Conservation (phyloP, 1,140 invertebrate species). For the Lycorma delicatula region DNA sequence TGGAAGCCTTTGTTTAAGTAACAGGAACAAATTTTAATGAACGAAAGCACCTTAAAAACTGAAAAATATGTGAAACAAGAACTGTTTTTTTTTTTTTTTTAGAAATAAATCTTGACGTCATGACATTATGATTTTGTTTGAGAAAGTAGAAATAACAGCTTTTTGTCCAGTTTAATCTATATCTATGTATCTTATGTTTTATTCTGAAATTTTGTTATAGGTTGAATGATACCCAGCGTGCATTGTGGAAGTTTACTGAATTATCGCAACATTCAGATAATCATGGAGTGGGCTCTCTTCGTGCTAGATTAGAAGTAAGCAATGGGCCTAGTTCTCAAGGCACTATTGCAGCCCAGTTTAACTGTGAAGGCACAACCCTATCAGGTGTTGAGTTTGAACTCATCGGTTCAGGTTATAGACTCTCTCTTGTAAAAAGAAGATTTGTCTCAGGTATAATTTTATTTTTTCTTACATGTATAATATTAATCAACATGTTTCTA, state of each 20-base stretch:
- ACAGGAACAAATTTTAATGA: too few species aligned
- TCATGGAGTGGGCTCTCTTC: conserved; percentile 77
- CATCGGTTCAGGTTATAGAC: conserved; percentile 75
- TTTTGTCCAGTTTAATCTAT: neutral
- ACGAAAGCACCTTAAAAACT: too few species aligned
- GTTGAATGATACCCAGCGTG: conserved; percentile 68
- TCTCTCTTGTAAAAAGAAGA: conserved; percentile 87
- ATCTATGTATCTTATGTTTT: conserved; percentile 11
- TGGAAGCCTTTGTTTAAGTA: conserved; percentile 89
- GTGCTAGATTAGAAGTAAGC: conserved; percentile 78
- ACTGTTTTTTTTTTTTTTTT: too few species aligned
- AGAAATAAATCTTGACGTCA: too few species aligned
- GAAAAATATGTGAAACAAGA: too few species aligned
- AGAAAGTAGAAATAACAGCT: neutral
- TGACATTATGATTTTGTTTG: too few species aligned
- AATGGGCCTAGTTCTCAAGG: conserved; percentile 71
- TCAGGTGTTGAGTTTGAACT: conserved; percentile 92
- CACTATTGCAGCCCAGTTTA: conserved; percentile 85
- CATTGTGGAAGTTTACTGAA: conserved; percentile 87
- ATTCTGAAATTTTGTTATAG: too few species aligned
- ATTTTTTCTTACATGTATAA: neutral
- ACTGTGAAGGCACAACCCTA: conserved; percentile 88
- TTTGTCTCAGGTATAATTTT: conserved; percentile 76
- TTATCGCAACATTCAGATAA: conserved; percentile 82
- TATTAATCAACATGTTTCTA: conserved; percentile 1